Evolutionary conservation across 2,797 vertebrate genomes (phyloP).

Genomic region (Natrix natrix): DNA sequence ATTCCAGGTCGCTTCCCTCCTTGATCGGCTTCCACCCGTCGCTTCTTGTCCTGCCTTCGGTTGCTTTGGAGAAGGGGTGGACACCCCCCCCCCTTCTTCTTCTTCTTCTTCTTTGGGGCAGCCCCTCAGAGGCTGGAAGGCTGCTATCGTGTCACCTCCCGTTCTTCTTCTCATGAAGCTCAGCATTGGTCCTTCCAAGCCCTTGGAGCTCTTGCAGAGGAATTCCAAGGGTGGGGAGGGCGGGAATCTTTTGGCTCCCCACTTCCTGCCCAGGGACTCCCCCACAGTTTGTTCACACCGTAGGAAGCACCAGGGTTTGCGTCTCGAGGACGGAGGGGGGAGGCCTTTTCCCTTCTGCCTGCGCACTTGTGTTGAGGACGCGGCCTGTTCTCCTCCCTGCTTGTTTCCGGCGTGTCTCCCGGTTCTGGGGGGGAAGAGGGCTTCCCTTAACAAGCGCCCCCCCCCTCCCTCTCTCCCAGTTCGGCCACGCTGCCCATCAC

Average conservation of each 20-base stretch:
- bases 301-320: neutral
- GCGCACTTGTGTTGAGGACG: neutral
- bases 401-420: neutral
- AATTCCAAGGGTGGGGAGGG: neutral
- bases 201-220: neutral
- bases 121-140: neutral
- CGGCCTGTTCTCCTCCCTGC: neutral
- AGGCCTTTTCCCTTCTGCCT: neutral
- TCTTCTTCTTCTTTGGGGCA: neutral
- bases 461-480: conserved; percentile 61
- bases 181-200: neutral
- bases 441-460: neutral
- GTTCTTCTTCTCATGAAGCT: neutral
- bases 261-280: neutral
- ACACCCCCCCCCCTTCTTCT: no score
- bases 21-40: neutral
- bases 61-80: neutral
- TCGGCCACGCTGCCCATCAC: conserved; percentile 90
- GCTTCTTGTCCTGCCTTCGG: neutral
- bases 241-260: neutral
- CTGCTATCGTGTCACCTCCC: neutral
- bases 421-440: neutral
- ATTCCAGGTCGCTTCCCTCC: neutral
- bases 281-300: neutral
- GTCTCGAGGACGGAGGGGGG: neutral